phyloP scores from a whole-genome alignment of 2,888 invertebrate genomes.

The Eucera pruinosa region DNA sequence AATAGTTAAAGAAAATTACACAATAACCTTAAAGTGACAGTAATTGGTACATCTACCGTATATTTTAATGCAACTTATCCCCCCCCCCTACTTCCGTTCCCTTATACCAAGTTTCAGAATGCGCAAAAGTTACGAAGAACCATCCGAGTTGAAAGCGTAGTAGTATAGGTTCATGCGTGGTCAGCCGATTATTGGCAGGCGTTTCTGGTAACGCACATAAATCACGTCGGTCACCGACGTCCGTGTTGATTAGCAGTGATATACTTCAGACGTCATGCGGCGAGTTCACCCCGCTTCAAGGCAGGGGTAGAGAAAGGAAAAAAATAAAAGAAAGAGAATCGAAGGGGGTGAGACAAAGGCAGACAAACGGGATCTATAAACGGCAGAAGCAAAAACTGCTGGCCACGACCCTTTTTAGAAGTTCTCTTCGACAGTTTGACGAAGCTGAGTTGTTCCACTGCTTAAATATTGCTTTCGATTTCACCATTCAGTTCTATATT shows the following conservation, averaged over 20 bases:
- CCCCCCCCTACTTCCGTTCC: too few relatives aligned
- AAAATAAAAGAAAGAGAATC: slow-evolving; percentile 3
- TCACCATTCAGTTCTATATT: too few relatives aligned
- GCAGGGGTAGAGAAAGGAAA: not conserved
- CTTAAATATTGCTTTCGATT: slow-evolving; percentile 47
- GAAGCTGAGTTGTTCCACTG: slow-evolving; percentile 26
- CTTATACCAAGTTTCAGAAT: not conserved
- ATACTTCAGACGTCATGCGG: slow-evolving; percentile 69
- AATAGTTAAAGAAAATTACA: too few relatives aligned
- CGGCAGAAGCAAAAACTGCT: slow-evolving; percentile 43
- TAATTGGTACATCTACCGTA: too few relatives aligned
- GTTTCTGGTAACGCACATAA: slow-evolving; percentile 68
- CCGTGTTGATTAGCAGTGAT: slow-evolving; percentile 74
- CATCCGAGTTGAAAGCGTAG: not conserved
- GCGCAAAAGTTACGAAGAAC: not conserved
- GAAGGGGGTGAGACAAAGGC: slow-evolving; percentile 38
- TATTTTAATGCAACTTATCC: too few relatives aligned
- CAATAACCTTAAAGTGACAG: too few relatives aligned
- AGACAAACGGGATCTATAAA: slow-evolving; percentile 47
- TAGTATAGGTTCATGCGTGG: slow-evolving; percentile 31
- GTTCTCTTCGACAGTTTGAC: slow-evolving; percentile 32
- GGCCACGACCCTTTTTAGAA: slow-evolving; percentile 33
- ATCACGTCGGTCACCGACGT: slow-evolving; percentile 70
- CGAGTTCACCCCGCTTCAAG: slow-evolving; percentile 52
- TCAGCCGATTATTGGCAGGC: slow-evolving; percentile 69